Percentiles rank a stretch among this genome's conserved stretches.
Conservation (phyloP, 2,888 invertebrate genomes). For the Aleiodes leptofemur region DNA sequence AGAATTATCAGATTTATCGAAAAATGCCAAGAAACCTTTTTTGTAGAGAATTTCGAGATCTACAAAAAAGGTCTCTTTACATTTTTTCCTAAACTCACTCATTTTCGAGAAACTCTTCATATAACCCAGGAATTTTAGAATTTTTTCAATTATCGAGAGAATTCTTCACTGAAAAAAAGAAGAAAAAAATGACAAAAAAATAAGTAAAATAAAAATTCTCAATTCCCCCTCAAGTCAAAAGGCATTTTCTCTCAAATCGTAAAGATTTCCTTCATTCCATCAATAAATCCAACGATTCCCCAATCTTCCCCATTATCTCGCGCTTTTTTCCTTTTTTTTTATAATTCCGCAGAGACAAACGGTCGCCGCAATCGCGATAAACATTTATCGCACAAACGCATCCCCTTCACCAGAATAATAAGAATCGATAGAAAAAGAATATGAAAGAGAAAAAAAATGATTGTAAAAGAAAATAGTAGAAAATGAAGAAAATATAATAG, state of each 20-base stretch:
- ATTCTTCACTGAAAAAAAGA: too few relatives aligned
- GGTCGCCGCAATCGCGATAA: conserved; percentile 42
- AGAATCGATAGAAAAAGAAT: conserved; percentile 5
- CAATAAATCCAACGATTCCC: conserved; percentile 16
- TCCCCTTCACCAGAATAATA: conserved; percentile 5
- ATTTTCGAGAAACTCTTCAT: too few relatives aligned
- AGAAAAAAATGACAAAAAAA: background rate
- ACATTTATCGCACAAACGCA: conserved; percentile 28
- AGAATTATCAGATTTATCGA: too few relatives aligned
- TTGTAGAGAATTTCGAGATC: too few relatives aligned
- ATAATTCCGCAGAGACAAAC: conserved; percentile 29
- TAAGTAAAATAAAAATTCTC: too few relatives aligned
- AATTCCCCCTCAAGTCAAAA: background rate
- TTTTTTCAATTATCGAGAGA: too few relatives aligned
- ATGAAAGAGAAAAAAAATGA: background rate
- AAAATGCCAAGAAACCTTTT: too few relatives aligned
- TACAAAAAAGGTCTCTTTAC: too few relatives aligned
- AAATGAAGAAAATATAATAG: background rate
- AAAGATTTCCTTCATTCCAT: conserved; percentile 20
- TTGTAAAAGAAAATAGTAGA: background rate
- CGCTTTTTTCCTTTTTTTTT: conserved; percentile 21
- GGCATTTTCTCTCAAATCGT: conserved; percentile 8
- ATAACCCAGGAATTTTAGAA: too few relatives aligned
- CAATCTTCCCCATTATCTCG: conserved; percentile 27
- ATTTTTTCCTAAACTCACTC: too few relatives aligned